These are phyloP conservation scores for Palythoa grandis DNA, from an alignment of 92 coral and sea anemone genomes.

Conservation along the genomic window DNA sequence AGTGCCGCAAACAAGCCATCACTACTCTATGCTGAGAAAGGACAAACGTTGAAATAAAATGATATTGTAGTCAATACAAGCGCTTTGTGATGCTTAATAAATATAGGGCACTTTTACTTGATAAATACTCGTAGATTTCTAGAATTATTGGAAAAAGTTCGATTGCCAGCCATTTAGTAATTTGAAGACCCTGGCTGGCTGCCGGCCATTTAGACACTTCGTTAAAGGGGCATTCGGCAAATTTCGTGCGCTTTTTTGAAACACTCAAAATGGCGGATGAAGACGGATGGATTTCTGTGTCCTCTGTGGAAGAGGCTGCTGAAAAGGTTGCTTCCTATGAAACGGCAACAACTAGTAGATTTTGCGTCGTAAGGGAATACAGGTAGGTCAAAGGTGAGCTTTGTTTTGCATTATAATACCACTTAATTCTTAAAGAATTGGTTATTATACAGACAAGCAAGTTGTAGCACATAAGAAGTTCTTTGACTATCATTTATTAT, in stretches of 20 bases:
- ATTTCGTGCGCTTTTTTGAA: conserved; percentile 4
- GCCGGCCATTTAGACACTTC: not conserved
- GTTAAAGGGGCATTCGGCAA: conserved; percentile 1
- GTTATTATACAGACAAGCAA: not conserved
- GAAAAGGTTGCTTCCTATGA: conserved; percentile 2
- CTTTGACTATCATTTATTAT: not conserved
- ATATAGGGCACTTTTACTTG: not conserved
- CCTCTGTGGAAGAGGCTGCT: conserved; percentile 12
- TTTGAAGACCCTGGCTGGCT: not conserved
- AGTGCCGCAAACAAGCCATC: no score
- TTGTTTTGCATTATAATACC: not conserved
- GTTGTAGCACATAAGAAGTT: not conserved
- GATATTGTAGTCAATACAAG: not conserved
- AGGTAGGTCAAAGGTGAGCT: conserved; percentile 10
- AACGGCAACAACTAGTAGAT: conserved; percentile 8
- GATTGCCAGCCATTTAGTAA: not conserved
- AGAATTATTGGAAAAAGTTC: not conserved
- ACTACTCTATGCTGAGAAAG: no score
- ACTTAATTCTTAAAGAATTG: not conserved
- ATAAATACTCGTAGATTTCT: conserved; percentile 3
- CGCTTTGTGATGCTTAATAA: not conserved
- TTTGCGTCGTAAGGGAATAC: conserved; percentile 11
- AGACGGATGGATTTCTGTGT: conserved; percentile 12
- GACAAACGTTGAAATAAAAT: not conserved
- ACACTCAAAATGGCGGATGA: not conserved